Conservation (phyloP, 2,888 invertebrate genomes). For the Drosophila cognata region DNA sequence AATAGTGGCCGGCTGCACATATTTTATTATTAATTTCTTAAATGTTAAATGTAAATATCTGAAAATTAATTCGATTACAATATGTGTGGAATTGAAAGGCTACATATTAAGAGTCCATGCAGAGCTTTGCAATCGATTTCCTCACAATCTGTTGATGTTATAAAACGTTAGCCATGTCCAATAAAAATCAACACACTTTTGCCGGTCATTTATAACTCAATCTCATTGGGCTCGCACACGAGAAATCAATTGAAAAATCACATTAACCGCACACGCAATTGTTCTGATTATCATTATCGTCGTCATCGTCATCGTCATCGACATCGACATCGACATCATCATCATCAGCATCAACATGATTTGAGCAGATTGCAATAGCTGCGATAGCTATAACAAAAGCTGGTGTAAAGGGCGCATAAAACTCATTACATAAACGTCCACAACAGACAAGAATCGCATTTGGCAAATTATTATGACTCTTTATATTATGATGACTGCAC, state of each 20-base stretch:
- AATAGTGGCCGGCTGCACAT: not conserved
- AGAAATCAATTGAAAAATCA: conserved; percentile 70
- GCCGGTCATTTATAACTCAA: conserved; percentile 65
- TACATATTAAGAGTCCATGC: not conserved
- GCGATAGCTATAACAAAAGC: conserved; percentile 39
- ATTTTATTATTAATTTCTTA: not conserved
- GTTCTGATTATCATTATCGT: conserved; percentile 39
- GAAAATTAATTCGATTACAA: not conserved
- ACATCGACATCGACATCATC: conserved; percentile 7
- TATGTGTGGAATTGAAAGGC: not conserved
- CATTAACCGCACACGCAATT: conserved; percentile 68
- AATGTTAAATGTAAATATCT: not conserved
- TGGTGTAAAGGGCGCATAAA: conserved; percentile 53
- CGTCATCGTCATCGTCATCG: conserved; percentile 7
- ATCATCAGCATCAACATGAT: conserved; percentile 13
- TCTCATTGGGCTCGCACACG: conserved; percentile 51
- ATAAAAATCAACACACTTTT: conserved; percentile 64
- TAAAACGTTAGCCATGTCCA: conserved; percentile 38
- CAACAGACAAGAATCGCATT: conserved; percentile 68
- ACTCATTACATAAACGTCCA: conserved; percentile 72
- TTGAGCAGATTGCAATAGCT: conserved; percentile 39
- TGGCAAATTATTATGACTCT: conserved; percentile 70
- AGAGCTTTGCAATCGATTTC: not conserved
- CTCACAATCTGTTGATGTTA: conserved; percentile 42
- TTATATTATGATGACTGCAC: conserved; percentile 47